phyloP scores from a whole-genome alignment of 2,797 vertebrate genomes.

The Carapus acus region DNA sequence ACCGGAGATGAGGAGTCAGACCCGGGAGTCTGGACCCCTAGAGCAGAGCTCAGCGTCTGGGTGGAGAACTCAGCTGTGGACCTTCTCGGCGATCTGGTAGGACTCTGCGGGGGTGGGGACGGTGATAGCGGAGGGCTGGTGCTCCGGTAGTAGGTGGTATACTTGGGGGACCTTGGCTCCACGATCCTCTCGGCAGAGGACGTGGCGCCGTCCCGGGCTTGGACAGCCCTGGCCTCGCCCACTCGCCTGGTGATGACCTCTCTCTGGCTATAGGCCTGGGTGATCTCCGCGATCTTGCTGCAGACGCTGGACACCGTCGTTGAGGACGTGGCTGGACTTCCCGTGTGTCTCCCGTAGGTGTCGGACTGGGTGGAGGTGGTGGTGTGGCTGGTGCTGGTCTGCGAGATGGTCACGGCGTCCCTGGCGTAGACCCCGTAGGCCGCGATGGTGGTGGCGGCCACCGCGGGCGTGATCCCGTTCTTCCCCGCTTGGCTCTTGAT shows the following conservation, averaged over 20 bases:
- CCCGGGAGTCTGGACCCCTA: conserved; percentile 60
- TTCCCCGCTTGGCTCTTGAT: conserved; percentile 78
- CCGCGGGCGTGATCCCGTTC: conserved; percentile 72
- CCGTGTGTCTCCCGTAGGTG: conserved; percentile 65
- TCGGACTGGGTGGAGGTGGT: conserved; percentile 64
- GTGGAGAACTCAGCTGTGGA: conserved; percentile 89
- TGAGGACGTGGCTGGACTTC: conserved; percentile 63
- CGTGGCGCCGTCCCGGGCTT: conserved; percentile 67
- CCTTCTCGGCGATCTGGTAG: conserved; percentile 73
- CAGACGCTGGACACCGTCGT: conserved; percentile 71
- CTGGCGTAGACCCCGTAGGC: conserved; percentile 77
- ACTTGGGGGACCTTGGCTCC: conserved; percentile 71
- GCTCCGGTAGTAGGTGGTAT: conserved; percentile 81
- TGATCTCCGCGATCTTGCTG: conserved; percentile 81
- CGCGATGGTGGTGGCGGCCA: conserved; percentile 71
- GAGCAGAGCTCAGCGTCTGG: conserved; percentile 79
- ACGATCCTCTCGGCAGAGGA: conserved; percentile 65
- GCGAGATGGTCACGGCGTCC: conserved; percentile 71
- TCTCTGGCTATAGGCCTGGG: conserved; percentile 77
- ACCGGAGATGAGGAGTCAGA: conserved; percentile 72
- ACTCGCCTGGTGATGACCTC: conserved; percentile 72
- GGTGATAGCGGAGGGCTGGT: conserved; percentile 91
- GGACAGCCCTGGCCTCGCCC: conserved; percentile 65
- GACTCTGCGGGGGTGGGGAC: conserved; percentile 83
- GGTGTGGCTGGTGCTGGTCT: conserved; percentile 69